Base-by-base conservation (phyloP, 1,140 invertebrate species). In the Venustaconcha ellipsiformis region DNA sequence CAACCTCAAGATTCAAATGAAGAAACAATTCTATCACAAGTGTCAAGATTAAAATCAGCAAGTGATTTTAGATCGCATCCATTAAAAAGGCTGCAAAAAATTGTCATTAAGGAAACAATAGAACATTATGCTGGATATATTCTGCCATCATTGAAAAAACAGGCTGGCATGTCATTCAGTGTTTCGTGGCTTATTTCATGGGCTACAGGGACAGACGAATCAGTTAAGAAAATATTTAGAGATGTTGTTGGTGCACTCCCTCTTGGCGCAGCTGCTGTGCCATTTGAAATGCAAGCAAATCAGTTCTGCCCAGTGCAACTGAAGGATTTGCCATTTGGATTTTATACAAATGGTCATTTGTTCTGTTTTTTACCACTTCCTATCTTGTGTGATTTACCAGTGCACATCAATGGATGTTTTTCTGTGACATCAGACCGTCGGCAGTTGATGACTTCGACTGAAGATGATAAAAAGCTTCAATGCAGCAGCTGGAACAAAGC, bases 381-480 rank as follows among this genome's bases (percentile, higher is more conserved):
- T 26, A 79, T 87, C 14, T 60, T 55, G 14, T 82, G 78, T 59
- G 76, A 78, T 18, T 72, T 86, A 23, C 79, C 78, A n/a, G 67
- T 82, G 66, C 82, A 84, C 69, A 70, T 86, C 11, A 87, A 86
- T 77, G 85, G 80, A 11, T 69, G 80, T 60, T 87, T 87, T 79
- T 69, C 73, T 57, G 76, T 86, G 12, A 78, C 79, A 4, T 78
- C 80, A 30, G 78, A 84, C 63, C 70, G 84, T 30, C 75, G 76
- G 57, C 67, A 70, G 57, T 73, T 86, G 57, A 13, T 70, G 17
- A 55, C 58, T n/a, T 26, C 71, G 18, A 78, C 64, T 26, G 67
- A 70, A 70, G 82, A 84, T 70, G 80, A 83, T 58, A 83, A 79
- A 65, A 65, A 30, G 55, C 62, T 37, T 63, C 12, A 57, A 68